Evolutionary conservation across 2,888 invertebrate species (phyloP), one percentile per base, ranked within the genome.

Genomic region (Sphecodes monilicornis): DNA sequence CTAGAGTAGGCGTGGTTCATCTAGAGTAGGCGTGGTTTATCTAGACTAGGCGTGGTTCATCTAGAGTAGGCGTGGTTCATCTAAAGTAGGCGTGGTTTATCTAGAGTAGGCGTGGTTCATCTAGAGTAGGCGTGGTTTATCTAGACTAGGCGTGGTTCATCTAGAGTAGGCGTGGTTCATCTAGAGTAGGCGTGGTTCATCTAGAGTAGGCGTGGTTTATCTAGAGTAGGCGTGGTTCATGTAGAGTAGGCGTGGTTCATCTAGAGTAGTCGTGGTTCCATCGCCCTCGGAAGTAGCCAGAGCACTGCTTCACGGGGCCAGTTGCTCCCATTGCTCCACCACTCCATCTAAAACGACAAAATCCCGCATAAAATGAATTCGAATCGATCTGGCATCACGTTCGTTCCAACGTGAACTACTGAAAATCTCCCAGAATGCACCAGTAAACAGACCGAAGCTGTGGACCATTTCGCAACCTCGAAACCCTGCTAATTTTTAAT

Each of bases 401-500:
- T 57, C 26, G 50, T 22, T 22, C 22, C 50, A 50, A 18, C 39
- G 73, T 4, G 32, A 75, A n/a, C 8, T n/a, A 57, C n/a, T 39
- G 26, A 18, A 64, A 64, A 26, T 57, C 64, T 64, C 60, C 41
- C 29, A 39, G 66, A n/a, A 29, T 3, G 57, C 36, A 22, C 22
- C 10, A 4, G 57, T 43, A 10, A 57, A 77, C 41, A 29, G 22
- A 43, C 13, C 13, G n/a, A 64, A 36, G 11, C 43, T 76, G 29
- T 32, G 18, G 41, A n/a, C 32, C 41, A 71, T 46, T 36, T 41
- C 72, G 39, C 16, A 32, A 36, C 43, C 46, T 18, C 70, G 36
- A n/a, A n/a, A 43, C 26, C 41, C 29, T 29, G 80, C 29, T 71
- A 71, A 80, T 78, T 79, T 81, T 73, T 73, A 79, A 81, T 81